Conservation (phyloP, 2,113 vertebrate genomes). For the Romanogobio albipinnatus region DNA sequence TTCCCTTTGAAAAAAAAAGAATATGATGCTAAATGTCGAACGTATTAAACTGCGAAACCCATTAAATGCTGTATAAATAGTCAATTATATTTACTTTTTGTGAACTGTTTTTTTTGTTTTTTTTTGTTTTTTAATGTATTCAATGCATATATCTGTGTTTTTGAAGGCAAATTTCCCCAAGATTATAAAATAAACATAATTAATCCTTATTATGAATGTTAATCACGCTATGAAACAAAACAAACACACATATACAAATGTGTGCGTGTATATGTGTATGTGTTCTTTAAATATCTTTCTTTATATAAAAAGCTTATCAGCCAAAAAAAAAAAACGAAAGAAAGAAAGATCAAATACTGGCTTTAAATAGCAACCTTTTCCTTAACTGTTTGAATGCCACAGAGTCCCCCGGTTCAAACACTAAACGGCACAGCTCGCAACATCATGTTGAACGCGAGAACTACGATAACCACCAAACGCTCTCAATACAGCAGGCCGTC, state of each 20-base stretch:
- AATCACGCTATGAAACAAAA: constrained; percentile 11
- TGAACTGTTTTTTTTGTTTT: constrained; percentile 15
- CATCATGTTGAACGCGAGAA: constrained; percentile 83
- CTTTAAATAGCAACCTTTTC: constrained; percentile 95
- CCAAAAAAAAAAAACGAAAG: constrained; percentile 84
- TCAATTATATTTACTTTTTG: constrained; percentile 3
- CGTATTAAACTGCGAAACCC: not conserved
- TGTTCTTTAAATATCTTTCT: not conserved
- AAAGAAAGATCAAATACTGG: constrained; percentile 90
- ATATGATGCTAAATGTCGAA: constrained; percentile 20
- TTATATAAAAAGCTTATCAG: constrained; percentile 59
- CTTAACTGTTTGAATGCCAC: constrained; percentile 99
- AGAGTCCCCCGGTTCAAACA: constrained; percentile 98
- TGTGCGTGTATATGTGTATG: not conserved
- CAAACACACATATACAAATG: constrained; percentile 1
- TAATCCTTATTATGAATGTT: not conserved
- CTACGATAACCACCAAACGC: constrained; percentile 26
- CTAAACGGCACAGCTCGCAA: constrained; percentile 97
- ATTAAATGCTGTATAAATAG: constrained; percentile 27
- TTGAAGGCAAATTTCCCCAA: constrained; percentile 1
- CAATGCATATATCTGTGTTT: constrained; percentile 17
- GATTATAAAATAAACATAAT: not conserved
- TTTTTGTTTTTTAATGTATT: constrained; percentile 18
- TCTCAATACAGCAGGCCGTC: constrained; percentile 61
- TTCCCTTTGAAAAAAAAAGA: constrained; percentile 55